Conservation (phyloP, 2,113 vertebrate genomes). For the Proterorhinus semilunaris region DNA sequence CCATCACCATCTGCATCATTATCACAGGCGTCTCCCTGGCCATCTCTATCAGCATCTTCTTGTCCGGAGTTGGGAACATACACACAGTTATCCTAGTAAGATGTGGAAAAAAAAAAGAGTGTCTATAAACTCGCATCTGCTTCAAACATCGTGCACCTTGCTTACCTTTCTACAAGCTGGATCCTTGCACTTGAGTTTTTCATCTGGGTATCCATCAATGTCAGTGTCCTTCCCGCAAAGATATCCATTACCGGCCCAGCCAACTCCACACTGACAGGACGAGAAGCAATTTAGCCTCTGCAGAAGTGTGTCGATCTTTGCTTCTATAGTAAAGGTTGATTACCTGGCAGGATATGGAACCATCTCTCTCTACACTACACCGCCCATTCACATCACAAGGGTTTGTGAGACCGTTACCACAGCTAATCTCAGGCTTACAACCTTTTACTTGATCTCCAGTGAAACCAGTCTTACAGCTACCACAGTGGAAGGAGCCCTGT, state of each 20-base stretch:
- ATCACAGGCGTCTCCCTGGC: slow-evolving; percentile 90
- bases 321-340: neutral
- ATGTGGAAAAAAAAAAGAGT: slow-evolving; percentile 1
- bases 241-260: slow-evolving; percentile 95
- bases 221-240: slow-evolving; percentile 94
- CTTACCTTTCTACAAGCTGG: slow-evolving; percentile 88
- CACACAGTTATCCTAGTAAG: slow-evolving; percentile 88
- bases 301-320: slow-evolving; percentile 1
- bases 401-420: slow-evolving; percentile 85
- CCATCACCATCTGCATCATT: slow-evolving; percentile 94
- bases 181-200: slow-evolving; percentile 88
- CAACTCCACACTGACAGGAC: slow-evolving; percentile 87
- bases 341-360: slow-evolving; percentile 86
- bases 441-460: slow-evolving; percentile 88
- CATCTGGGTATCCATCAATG: slow-evolving; percentile 95
- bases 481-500: slow-evolving; percentile 92
- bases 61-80: slow-evolving; percentile 96
- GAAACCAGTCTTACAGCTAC: slow-evolving; percentile 88
- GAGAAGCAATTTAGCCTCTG: slow-evolving; percentile 17
- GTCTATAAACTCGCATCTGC: neutral
- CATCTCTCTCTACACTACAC: slow-evolving; percentile 83
- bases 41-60: slow-evolving; percentile 91
- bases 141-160: neutral
- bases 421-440: slow-evolving; percentile 86
- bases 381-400: slow-evolving; percentile 88